A percentile compares a stretch with the other conserved stretches of the same genome.
phyloP scores from a whole-genome alignment of 2,113 vertebrate species.

The sheep (Ovis aries) region DNA sequence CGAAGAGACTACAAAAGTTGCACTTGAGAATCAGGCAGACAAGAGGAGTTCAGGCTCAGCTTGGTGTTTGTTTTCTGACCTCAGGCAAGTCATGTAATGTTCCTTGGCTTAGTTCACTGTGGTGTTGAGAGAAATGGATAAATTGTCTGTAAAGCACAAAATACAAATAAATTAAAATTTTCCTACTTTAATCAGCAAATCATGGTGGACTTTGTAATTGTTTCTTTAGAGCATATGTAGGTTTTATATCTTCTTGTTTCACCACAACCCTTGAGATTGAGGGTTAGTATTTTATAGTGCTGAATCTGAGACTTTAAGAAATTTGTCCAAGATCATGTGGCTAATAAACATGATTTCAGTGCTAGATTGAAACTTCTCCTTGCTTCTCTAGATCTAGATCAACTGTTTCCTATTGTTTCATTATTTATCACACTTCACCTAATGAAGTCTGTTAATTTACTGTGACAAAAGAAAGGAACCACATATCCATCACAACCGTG shows the following conservation, averaged over 20 bases:
- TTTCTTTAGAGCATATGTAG: background rate
- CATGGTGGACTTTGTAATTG: background rate
- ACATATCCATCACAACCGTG: background rate
- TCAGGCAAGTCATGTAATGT: background rate
- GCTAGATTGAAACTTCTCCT: background rate
- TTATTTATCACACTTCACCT: background rate
- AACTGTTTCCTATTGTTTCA: background rate
- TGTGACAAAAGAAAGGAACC: background rate
- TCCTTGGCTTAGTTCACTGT: background rate
- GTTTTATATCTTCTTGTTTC: background rate
- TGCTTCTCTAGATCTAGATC: background rate
- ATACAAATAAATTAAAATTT: background rate
- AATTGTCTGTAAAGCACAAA: background rate
- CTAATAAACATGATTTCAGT: background rate
- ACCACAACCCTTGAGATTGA: background rate
- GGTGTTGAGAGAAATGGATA: background rate
- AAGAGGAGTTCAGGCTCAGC: background rate
- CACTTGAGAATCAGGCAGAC: background rate
- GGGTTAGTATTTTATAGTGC: background rate
- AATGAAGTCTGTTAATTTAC: background rate
- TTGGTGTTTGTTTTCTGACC: background rate
- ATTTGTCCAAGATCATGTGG: background rate
- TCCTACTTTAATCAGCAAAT: background rate
- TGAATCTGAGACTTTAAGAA: background rate
- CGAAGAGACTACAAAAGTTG: background rate